Evolutionary conservation across 35 echinoderm and acorn worm genomes (phyloP).

Genomic region (Amphiura filiformis): DNA sequence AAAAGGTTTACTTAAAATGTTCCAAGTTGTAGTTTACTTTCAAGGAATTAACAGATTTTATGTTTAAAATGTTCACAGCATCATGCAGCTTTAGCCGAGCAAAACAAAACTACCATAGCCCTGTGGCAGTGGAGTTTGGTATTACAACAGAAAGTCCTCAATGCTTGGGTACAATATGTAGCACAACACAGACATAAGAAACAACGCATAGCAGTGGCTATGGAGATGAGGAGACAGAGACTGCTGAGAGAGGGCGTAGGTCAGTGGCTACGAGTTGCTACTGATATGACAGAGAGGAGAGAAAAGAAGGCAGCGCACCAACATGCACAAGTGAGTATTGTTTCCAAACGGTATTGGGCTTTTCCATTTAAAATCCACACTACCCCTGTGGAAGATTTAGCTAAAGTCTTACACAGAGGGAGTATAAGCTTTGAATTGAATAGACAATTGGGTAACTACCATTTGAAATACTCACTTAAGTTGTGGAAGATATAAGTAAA

Average conservation of each 20-base stretch:
- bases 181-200: constrained; percentile 64
- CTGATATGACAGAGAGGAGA: constrained; percentile 39
- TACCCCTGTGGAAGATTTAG: too few species aligned
- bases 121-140: constrained; percentile 95
- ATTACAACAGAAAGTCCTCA: constrained; percentile 66
- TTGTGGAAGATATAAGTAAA: too few species aligned
- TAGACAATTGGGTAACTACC: too few species aligned
- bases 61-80: neutral
- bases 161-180: constrained; percentile 60
- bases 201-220: constrained; percentile 52
- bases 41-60: too few species aligned
- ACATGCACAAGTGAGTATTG: constrained; percentile 55
- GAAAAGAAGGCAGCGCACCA: constrained; percentile 43
- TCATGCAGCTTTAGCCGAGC: neutral
- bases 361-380: too few species aligned
- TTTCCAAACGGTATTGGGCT: too few species aligned
- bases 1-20: too few species aligned
- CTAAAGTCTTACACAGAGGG: too few species aligned
- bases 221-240: constrained; percentile 54
- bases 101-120: constrained; percentile 55
- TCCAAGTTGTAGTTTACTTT: too few species aligned
- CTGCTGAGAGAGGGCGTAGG: constrained; percentile 68
- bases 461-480: too few species aligned
- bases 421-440: too few species aligned
- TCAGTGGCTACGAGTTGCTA: constrained; percentile 68